Conservation (phyloP, 2,113 vertebrate genomes). For the Embiotoca jacksoni region DNA sequence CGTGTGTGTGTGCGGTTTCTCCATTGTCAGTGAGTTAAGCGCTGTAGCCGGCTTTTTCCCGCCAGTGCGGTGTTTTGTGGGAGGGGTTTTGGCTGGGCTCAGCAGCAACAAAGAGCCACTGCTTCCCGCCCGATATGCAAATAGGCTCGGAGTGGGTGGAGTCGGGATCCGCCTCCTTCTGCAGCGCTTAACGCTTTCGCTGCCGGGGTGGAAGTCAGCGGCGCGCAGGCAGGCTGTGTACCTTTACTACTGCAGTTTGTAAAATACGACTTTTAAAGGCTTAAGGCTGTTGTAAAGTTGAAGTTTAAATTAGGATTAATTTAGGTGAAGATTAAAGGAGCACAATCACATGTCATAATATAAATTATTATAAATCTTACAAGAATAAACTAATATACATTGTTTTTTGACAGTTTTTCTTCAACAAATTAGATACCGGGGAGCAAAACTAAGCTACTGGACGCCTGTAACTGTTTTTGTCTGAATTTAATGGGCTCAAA, state of each 20-base stretch:
- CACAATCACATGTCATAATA: not conserved
- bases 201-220: conserved; percentile 25
- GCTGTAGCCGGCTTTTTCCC: conserved; percentile 75
- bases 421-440: not conserved
- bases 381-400: not conserved
- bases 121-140: conserved; percentile 83
- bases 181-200: conserved; percentile 74
- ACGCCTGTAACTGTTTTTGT: no score
- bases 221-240: not conserved
- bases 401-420: not conserved
- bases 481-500: no score
- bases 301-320: not conserved
- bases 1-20: conserved; percentile 28
- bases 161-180: conserved; percentile 39
- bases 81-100: conserved; percentile 58
- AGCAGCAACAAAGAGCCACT: conserved; percentile 74
- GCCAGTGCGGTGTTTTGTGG: conserved; percentile 78
- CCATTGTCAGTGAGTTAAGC: conserved; percentile 63
- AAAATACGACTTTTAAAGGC: not conserved
- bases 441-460: not conserved
- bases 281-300: not conserved
- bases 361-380: not conserved
- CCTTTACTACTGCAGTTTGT: not conserved
- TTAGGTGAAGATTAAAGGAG: not conserved
- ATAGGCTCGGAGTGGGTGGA: conserved; percentile 47